Evolutionary conservation across 2,888 invertebrate species (phyloP).

Genomic region (Ennomos quercinarius): DNA sequence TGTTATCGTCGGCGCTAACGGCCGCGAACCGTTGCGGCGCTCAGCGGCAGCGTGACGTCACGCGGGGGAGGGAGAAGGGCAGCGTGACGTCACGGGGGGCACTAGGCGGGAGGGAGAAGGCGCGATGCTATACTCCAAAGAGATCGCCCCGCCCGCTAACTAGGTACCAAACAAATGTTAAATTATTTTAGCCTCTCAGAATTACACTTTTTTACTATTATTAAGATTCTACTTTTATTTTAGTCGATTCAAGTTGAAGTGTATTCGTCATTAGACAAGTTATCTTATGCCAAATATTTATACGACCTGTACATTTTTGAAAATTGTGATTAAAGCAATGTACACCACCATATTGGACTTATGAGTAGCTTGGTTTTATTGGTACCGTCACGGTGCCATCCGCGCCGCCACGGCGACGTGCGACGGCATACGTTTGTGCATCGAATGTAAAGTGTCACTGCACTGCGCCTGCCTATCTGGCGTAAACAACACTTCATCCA

Average conservation of each 20-base stretch:
- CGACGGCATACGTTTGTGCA: too few species aligned
- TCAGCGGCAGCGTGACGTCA: too few species aligned
- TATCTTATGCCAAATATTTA: conserved; percentile 78
- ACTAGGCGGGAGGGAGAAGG: background rate
- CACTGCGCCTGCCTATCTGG: too few species aligned
- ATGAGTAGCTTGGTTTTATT: conserved; percentile 43
- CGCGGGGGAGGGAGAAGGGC: too few species aligned
- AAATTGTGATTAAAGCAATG: conserved; percentile 68
- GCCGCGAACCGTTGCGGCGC: too few species aligned
- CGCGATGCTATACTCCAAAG: background rate
- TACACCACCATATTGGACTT: conserved; percentile 57
- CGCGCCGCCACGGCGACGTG: too few species aligned
- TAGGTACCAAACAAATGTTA: conserved; percentile 61
- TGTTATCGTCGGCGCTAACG: too few species aligned
- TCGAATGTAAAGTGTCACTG: too few species aligned
- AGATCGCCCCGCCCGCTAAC: too few species aligned
- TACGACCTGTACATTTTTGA: conserved; percentile 67
- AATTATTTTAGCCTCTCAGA: conserved; percentile 67
- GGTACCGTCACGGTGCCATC: too few species aligned
- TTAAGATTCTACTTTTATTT: conserved; percentile 73
- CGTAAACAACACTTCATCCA: too few species aligned
- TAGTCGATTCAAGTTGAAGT: conserved; percentile 52
- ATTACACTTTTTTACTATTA: conserved; percentile 68
- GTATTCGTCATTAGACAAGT: conserved; percentile 63
- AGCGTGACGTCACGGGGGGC: too few species aligned